These are phyloP conservation scores for Metallyticus violacea DNA, from an alignment of 2,888 invertebrate genomes.

Conservation along the genomic window DNA sequence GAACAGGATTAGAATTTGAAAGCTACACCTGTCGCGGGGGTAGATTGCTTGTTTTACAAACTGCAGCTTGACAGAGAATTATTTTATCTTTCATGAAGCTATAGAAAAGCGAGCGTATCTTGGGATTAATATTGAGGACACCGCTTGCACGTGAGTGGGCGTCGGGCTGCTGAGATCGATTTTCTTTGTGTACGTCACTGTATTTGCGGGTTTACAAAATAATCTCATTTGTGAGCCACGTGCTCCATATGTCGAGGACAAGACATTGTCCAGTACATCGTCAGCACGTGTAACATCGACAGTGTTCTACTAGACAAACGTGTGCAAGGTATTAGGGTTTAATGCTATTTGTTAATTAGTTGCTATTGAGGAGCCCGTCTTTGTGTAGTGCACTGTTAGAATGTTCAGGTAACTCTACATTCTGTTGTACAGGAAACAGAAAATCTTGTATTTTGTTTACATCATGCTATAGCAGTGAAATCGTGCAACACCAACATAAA, in stretches of 20 bases:
- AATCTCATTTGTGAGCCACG: background rate
- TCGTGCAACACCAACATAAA: too few relatives aligned
- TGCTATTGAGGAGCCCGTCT: background rate
- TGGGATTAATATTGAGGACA: background rate
- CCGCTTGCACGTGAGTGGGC: background rate
- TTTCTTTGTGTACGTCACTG: background rate
- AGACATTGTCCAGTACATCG: background rate
- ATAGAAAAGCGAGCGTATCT: too few relatives aligned
- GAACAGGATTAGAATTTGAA: too few relatives aligned
- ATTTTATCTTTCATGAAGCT: too few relatives aligned
- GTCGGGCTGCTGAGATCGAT: background rate
- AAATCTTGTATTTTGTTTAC: background rate
- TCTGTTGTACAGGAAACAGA: background rate
- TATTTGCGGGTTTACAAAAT: background rate
- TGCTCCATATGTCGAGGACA: background rate
- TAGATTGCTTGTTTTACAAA: too few relatives aligned
- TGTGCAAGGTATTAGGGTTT: background rate
- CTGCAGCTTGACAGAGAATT: too few relatives aligned
- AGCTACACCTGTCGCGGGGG: too few relatives aligned
- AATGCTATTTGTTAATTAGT: background rate
- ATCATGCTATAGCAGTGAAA: too few relatives aligned
- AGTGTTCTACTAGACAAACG: background rate
- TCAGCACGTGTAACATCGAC: background rate
- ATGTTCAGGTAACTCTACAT: background rate
- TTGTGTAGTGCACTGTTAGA: background rate